Percentiles rank a stretch among this genome's conserved stretches.
Conservation (phyloP, 1,140 invertebrate genomes). For the Oscheius sp. region DNA sequence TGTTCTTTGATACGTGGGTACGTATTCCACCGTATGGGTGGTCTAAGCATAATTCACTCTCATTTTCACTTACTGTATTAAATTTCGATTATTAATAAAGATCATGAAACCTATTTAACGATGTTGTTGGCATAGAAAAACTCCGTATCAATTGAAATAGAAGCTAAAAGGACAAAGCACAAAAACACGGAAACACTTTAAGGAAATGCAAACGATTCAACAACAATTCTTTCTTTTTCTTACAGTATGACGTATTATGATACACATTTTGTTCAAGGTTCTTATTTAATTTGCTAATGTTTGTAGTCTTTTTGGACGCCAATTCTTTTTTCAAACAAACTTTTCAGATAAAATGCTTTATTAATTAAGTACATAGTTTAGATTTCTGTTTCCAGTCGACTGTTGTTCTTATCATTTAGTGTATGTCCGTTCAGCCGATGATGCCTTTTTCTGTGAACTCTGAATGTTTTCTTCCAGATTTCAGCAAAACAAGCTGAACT, state of each 20-base stretch:
- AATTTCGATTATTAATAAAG: background rate
- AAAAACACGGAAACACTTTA: too few species aligned
- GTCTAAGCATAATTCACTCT: too few species aligned
- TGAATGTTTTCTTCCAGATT: conserved; percentile 38
- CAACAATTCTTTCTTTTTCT: too few species aligned
- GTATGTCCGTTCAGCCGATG: background rate
- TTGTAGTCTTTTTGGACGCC: background rate
- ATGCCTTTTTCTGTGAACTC: conserved; percentile 1
- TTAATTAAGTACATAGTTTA: background rate
- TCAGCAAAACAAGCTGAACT: conserved; percentile 33
- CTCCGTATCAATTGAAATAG: too few species aligned
- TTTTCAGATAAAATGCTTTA: background rate
- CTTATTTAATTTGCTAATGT: background rate
- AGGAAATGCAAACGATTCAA: too few species aligned
- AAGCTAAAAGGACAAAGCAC: too few species aligned
- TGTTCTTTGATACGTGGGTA: too few species aligned
- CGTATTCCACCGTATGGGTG: too few species aligned
- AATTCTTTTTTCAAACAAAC: background rate
- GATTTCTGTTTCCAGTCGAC: conserved; percentile 1
- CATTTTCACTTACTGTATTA: background rate
- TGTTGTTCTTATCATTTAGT: background rate
- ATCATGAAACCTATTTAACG: too few species aligned
- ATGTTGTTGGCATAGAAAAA: too few species aligned
- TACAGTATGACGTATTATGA: too few species aligned
- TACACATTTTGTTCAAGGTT: too few species aligned